Percentiles rank a stretch among this genome's conserved stretches.
These are phyloP conservation scores for Sciurus vulgaris DNA, from an alignment of 2,797 vertebrate genomes.

Conservation along the genomic window DNA sequence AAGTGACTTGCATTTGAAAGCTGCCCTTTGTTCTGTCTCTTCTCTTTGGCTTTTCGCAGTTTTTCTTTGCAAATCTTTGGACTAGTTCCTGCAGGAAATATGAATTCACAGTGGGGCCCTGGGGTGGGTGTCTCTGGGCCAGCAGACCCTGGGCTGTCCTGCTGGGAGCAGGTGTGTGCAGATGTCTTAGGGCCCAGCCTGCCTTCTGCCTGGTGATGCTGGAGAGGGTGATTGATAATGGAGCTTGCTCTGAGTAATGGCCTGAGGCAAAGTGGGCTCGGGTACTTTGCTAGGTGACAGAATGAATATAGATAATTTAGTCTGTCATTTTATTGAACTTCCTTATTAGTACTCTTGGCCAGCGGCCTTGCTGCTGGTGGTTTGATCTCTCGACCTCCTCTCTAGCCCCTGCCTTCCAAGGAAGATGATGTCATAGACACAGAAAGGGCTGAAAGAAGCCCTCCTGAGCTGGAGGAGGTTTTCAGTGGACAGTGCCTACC, in stretches of 20 bases:
- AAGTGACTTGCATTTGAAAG: not conserved
- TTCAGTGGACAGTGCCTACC: not conserved
- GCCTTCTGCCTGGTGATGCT: slow-evolving; percentile 59
- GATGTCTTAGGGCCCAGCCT: slow-evolving; percentile 63
- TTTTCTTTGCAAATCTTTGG: slow-evolving; percentile 61
- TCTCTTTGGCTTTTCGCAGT: not conserved
- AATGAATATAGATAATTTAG: not conserved
- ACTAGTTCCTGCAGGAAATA: slow-evolving; percentile 41
- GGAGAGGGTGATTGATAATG: slow-evolving; percentile 65
- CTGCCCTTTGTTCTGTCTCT: not conserved
- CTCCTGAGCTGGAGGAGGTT: not conserved
- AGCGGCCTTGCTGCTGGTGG: not conserved
- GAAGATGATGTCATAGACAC: not conserved
- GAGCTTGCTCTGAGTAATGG: slow-evolving; percentile 2
- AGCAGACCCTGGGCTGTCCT: slow-evolving; percentile 25
- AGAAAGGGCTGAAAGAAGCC: not conserved
- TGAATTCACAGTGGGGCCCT: slow-evolving; percentile 26
- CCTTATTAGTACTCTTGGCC: not conserved
- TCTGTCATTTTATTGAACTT: slow-evolving; percentile 10
- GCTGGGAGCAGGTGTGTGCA: slow-evolving; percentile 76
- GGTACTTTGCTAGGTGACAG: slow-evolving; percentile 11
- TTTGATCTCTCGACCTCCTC: not conserved
- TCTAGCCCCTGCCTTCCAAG: not conserved
- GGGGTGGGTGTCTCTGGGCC: slow-evolving; percentile 50
- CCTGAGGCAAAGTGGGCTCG: not conserved